These are phyloP conservation scores for Halictus quadricinctus DNA, from an alignment of 2,888 invertebrate species.

Conservation along the genomic window DNA sequence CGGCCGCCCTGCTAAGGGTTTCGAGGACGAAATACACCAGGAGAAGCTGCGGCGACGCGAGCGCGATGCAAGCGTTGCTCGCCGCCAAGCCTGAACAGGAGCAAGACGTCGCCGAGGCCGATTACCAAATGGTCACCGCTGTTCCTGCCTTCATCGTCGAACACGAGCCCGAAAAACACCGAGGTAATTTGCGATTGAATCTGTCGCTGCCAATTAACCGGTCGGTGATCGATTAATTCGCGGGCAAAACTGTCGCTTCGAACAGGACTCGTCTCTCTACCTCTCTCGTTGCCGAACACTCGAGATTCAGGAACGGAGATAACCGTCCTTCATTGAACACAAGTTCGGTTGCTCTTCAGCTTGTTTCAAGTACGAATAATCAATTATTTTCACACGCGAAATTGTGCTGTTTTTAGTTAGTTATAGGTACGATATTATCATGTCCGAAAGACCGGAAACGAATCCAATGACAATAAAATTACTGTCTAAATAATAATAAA, in stretches of 20 bases:
- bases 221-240: conserved; percentile 30
- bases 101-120: conserved; percentile 79
- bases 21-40: conserved; percentile 76
- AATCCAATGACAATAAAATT: too few species aligned
- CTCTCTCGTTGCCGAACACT: background rate
- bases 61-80: conserved; percentile 71
- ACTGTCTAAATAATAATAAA: too few species aligned
- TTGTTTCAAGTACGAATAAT: background rate
- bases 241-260: background rate
- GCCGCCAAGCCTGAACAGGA: conserved; percentile 66
- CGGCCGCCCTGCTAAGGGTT: conserved; percentile 64
- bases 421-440: too few species aligned
- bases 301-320: background rate
- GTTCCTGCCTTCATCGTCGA: conserved; percentile 91
- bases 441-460: too few species aligned
- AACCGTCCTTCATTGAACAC: background rate
- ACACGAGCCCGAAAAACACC: conserved; percentile 86
- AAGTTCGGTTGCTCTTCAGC: background rate
- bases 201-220: conserved; percentile 22
- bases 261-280: background rate
- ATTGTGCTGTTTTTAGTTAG: background rate
- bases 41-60: conserved; percentile 78
- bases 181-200: conserved; percentile 80
- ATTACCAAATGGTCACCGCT: conserved; percentile 90
- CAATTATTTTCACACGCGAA: conserved; percentile 1